phyloP scores from a whole-genome alignment of 2,797 vertebrate species.

The Pelodytes ibericus region DNA sequence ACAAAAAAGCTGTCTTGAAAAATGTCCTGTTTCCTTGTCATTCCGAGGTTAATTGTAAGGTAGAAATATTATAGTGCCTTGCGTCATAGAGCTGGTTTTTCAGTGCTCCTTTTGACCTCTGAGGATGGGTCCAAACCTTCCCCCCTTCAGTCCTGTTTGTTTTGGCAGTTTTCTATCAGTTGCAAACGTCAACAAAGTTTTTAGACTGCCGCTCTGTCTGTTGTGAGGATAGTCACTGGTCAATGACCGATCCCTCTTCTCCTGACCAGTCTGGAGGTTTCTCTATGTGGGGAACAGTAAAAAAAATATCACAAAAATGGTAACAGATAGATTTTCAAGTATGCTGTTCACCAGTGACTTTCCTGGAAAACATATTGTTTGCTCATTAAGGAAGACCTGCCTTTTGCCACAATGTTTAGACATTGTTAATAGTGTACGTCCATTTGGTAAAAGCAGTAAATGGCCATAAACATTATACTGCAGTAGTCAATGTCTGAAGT shows the following conservation, averaged over 20 bases:
- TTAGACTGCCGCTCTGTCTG: constrained; percentile 16
- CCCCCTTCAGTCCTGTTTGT: constrained; percentile 39
- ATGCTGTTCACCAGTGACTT: not conserved
- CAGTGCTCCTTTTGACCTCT: constrained; percentile 40
- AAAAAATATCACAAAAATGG: no score
- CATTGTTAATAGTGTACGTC: constrained; percentile 2
- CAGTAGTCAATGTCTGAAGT: no score
- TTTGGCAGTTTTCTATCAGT: constrained; percentile 54
- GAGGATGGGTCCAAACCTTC: constrained; percentile 1
- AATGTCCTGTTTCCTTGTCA: constrained; percentile 53
- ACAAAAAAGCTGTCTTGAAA: constrained; percentile 26
- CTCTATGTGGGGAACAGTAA: not conserved
- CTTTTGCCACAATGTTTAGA: constrained; percentile 25
- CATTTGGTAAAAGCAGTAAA: constrained; percentile 23
- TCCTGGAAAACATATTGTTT: not conserved
- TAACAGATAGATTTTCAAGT: no score
- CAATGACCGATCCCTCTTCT: not conserved
- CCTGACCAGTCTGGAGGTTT: not conserved
- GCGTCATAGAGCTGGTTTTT: constrained; percentile 44
- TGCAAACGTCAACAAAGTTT: constrained; percentile 42
- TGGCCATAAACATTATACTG: no score
- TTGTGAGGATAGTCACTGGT: not conserved
- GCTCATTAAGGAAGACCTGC: not conserved
- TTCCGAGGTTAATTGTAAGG: constrained; percentile 47
- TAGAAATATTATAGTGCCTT: constrained; percentile 37